Evolutionary conservation across 2,888 invertebrate genomes (phyloP).

Genomic region (Unio pictorum): DNA sequence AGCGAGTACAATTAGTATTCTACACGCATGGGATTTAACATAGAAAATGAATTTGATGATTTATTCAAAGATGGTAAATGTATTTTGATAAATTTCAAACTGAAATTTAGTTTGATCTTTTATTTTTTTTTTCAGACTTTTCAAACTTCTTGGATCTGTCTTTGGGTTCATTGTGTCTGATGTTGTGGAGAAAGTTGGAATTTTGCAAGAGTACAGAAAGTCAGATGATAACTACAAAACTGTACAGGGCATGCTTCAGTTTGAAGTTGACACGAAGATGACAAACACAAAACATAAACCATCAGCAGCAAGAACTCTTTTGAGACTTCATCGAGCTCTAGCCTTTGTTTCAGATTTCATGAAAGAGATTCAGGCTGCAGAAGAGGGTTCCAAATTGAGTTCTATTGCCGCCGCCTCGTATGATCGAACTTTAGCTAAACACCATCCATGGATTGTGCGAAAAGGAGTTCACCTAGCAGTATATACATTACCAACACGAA

Average conservation of each 20-base stretch:
- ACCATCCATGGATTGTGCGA: slow-evolving; percentile 88
- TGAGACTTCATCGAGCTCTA: slow-evolving; percentile 91
- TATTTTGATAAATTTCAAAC: too few relatives aligned
- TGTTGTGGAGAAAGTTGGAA: slow-evolving; percentile 87
- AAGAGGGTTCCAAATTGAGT: slow-evolving; percentile 61
- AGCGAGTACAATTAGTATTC: too few relatives aligned
- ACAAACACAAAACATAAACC: slow-evolving; percentile 75
- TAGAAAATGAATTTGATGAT: too few relatives aligned
- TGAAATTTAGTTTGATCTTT: neutral
- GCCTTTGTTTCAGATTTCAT: slow-evolving; percentile 92
- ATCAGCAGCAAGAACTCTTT: slow-evolving; percentile 89
- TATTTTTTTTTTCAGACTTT: slow-evolving; percentile 80
- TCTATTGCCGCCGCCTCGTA: slow-evolving; percentile 85
- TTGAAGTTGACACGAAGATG: slow-evolving; percentile 82
- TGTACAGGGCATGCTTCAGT: slow-evolving; percentile 87
- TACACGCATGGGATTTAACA: too few relatives aligned
- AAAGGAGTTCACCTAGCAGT: slow-evolving; percentile 84
- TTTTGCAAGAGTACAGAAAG: slow-evolving; percentile 78
- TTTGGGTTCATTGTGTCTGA: slow-evolving; percentile 94
- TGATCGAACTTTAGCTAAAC: slow-evolving; percentile 85
- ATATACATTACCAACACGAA: slow-evolving; percentile 86
- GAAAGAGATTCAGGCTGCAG: slow-evolving; percentile 76
- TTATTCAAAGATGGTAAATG: too few relatives aligned
- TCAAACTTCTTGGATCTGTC: slow-evolving; percentile 88
- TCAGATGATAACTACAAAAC: slow-evolving; percentile 76